Base-by-base conservation (phyloP, 2,888 invertebrate species). In the Yponomeuta plumbellus region DNA sequence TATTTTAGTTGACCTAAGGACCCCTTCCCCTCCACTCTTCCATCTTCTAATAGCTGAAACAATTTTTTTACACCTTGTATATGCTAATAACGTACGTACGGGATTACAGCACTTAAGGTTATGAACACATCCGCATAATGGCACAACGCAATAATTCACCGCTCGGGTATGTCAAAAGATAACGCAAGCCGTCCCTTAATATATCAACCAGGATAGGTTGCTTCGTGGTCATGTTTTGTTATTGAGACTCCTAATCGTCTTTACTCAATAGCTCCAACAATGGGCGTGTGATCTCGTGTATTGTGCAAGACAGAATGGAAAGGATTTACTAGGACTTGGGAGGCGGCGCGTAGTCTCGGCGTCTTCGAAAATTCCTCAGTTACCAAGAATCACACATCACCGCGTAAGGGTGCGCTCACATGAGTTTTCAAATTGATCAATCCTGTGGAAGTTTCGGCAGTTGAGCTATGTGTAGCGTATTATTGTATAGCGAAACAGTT, bases 231-330 rank as follows among this genome's bases (percentile, higher is more conserved):
- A 59, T 59, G 59, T 59, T 59, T 59, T 77, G 75, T 76, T 83
- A 82, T 84, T 80, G 83, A 83, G 82, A 76, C 80, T 73, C 81
- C 80, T 86, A 86, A 86, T 86, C 85, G 83, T 80, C 80, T 59
- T 79, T 79, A 80, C 84, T 83, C 82, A 79, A 85, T 85, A 83
- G 77, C 75, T 73, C 71, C 80, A 79, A 87, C 86, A 87, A 87
- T 81, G 71, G 83, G 67, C 76, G 71, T 71, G 73, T 82, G 85
- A 85, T 84, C 84, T 74, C 67, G 74, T 72, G 80, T 78, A 87
- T 86, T 88, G 86, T 87, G 78, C 80, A 75, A n/a, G 72, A 75
- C 75, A 85, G 86, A 87, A 88, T 86, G 75, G 81, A 76, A 84
- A 80, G 86, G 88, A 85, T 88, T 52, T 88, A 78, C 80, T 72